phyloP scores from a whole-genome alignment of 2,888 invertebrate genomes.

The Drosophila nr. perissopoda region DNA sequence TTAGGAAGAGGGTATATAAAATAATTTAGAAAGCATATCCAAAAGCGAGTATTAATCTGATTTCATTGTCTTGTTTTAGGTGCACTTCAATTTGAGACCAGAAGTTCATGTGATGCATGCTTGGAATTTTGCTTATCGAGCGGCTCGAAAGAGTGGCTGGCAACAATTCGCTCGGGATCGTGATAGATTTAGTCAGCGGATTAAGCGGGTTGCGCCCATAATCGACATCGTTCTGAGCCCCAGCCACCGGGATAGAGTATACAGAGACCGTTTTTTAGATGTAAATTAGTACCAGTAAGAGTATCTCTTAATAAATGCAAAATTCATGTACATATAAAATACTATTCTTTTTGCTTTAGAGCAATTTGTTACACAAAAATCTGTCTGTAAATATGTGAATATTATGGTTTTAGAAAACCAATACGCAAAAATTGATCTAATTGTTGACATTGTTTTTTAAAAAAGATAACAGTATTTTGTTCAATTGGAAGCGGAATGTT shows the following conservation, averaged over 20 bases:
- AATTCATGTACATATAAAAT: conserved; percentile 53
- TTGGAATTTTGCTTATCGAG: conserved; percentile 88
- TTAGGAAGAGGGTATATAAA: conserved; percentile 34
- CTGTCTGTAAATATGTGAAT: conserved; percentile 19
- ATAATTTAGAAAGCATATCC: not conserved
- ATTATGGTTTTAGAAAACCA: conserved; percentile 4
- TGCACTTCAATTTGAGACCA: conserved; percentile 87
- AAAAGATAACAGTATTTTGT: not conserved
- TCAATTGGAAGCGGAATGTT: not conserved
- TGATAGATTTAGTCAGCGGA: conserved; percentile 80
- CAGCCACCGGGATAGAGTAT: conserved; percentile 82
- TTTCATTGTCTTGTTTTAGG: conserved; percentile 84
- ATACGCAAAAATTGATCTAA: conserved; percentile 7
- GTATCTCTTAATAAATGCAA: conserved; percentile 44
- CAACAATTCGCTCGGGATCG: conserved; percentile 87
- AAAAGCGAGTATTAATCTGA: not conserved
- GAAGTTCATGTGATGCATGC: conserved; percentile 87
- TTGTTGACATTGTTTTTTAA: conserved; percentile 14
- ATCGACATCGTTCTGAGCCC: conserved; percentile 76
- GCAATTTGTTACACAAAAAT: conserved; percentile 1
- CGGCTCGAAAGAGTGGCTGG: conserved; percentile 88
- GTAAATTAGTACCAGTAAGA: conserved; percentile 51
- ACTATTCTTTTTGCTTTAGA: conserved; percentile 8
- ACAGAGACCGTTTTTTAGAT: conserved; percentile 74
- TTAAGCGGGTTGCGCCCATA: conserved; percentile 68